Percentiles rank a stretch among this genome's conserved stretches.
Conservation (phyloP, 2,888 invertebrate genomes). For the Limnephilus marmoratus region DNA sequence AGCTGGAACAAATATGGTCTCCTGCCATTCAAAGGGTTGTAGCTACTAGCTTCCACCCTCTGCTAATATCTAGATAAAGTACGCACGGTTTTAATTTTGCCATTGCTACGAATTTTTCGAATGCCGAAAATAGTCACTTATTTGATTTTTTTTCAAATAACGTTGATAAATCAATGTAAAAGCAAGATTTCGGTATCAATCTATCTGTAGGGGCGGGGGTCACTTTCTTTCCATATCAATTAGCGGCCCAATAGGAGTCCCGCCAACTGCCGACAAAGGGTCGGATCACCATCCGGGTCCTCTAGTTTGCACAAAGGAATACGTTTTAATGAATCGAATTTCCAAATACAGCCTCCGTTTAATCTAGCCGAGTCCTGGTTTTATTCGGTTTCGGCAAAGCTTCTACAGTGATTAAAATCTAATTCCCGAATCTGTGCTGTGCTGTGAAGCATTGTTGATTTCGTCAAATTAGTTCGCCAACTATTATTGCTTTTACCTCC, state of each 20-base stretch:
- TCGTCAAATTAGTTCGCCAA: constrained; percentile 26
- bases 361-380: constrained; percentile 50
- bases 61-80: neutral
- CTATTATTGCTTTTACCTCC: constrained; percentile 1
- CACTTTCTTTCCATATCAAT: constrained; percentile 64
- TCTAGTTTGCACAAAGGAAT: constrained; percentile 64
- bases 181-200: neutral
- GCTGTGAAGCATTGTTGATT: constrained; percentile 21
- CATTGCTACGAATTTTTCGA: neutral
- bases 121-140: neutral
- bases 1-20: too few species aligned
- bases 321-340: constrained; percentile 66
- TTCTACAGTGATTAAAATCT: constrained; percentile 38
- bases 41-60: neutral
- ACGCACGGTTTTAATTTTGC: neutral
- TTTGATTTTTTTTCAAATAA: neutral
- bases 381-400: constrained; percentile 48
- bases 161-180: neutral
- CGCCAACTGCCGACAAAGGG: constrained; percentile 61
- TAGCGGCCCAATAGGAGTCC: constrained; percentile 65
- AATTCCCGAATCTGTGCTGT: constrained; percentile 30
- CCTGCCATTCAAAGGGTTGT: too few species aligned
- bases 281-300: constrained; percentile 64
- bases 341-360: constrained; percentile 58
- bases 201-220: constrained; percentile 12